Conservation (phyloP, 2,797 vertebrate species). For the Apogon hyalosoma region DNA sequence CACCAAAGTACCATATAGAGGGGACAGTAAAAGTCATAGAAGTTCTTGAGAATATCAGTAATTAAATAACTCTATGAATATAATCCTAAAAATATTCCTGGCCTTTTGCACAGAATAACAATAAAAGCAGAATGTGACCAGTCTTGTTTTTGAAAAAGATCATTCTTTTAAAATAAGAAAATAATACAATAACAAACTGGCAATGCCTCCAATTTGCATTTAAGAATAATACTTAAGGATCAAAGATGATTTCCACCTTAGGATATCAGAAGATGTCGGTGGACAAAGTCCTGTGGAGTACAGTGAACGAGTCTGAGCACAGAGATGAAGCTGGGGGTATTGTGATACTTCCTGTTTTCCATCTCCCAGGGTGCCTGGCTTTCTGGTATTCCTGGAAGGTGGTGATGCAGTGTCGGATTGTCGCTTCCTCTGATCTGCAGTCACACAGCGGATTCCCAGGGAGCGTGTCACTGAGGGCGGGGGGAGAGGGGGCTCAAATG, state of each 20-base stretch:
- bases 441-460: conserved; percentile 75
- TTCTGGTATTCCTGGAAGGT: conserved; percentile 73
- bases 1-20: no score
- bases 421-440: conserved; percentile 78
- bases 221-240: background rate
- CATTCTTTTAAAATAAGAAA: background rate
- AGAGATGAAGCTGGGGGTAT: conserved; percentile 35
- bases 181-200: background rate
- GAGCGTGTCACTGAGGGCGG: conserved; percentile 74
- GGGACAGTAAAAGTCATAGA: no score
- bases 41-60: no score
- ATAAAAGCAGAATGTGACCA: background rate
- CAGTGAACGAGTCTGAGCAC: conserved; percentile 10
- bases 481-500: conserved; percentile 71
- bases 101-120: no score
- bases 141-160: background rate
- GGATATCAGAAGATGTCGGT: conserved; percentile 7
- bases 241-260: conserved; percentile 11
- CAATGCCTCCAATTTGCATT: background rate
- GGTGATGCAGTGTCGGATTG: conserved; percentile 71
- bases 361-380: conserved; percentile 56
- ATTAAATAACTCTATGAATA: no score
- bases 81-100: no score
- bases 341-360: conserved; percentile 61
- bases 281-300: conserved; percentile 33